A percentile compares a stretch with the other conserved stretches of the same genome.
Conservation (phyloP, 2,797 vertebrate genomes). For the Poecilia wingei region DNA sequence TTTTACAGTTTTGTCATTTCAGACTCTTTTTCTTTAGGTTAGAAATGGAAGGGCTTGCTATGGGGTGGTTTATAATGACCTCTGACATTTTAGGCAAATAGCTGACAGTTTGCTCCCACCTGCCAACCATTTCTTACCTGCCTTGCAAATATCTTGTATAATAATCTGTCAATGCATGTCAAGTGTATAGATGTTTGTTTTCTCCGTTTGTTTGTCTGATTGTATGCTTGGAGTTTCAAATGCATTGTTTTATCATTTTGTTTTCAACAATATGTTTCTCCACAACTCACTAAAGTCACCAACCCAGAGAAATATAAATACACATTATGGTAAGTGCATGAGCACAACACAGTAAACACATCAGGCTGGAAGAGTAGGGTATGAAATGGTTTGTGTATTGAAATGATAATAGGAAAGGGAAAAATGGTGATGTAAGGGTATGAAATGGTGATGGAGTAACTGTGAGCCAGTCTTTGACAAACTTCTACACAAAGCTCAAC, state of each 20-base stretch:
- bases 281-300: background rate
- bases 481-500: background rate
- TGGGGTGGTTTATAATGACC: background rate
- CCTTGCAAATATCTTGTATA: background rate
- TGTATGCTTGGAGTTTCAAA: background rate
- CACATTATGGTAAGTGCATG: background rate
- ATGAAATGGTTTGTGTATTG: background rate
- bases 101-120: background rate
- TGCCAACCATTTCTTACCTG: background rate
- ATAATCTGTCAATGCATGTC: background rate
- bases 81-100: background rate
- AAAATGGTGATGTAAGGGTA: background rate
- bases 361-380: background rate
- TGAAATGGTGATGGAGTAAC: background rate
- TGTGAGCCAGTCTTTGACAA: background rate
- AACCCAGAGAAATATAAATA: background rate
- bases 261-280: background rate
- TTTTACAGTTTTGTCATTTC: background rate
- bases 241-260: background rate
- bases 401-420: background rate
- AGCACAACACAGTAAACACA: background rate
- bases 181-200: background rate
- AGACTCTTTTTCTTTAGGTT: background rate
- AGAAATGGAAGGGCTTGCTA: background rate
- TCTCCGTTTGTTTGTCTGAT: background rate